Percentiles rank a stretch among this genome's conserved stretches.
Conservation (phyloP, 1,140 invertebrate species). For the Drosophila ambigua region DNA sequence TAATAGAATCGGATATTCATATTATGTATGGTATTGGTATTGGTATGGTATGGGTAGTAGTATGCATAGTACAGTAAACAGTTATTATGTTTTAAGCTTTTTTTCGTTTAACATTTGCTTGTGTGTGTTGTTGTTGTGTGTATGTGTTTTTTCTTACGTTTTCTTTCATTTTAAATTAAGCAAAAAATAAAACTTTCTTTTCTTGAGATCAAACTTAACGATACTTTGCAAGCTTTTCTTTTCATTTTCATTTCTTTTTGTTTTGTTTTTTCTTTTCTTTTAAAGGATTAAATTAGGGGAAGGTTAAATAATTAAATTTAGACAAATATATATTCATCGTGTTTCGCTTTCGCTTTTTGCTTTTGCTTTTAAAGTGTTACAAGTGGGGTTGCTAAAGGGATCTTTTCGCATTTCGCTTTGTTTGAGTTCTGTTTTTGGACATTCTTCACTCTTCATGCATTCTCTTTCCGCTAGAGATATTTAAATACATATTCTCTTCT, state of each 20-base stretch:
- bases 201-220: constrained; percentile 82
- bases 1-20: constrained; percentile 50
- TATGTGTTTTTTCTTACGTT: constrained; percentile 35
- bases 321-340: constrained; percentile 42
- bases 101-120: constrained; percentile 14
- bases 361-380: constrained; percentile 36
- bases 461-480: background rate
- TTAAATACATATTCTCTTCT: constrained; percentile 21
- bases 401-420: constrained; percentile 23
- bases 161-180: constrained; percentile 71
- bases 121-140: constrained; percentile 13
- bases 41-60: constrained; percentile 63
- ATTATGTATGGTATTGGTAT: constrained; percentile 62
- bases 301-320: constrained; percentile 39
- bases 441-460: too few relatives aligned
- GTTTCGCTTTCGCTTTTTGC: constrained; percentile 20
- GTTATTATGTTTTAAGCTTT: constrained; percentile 69
- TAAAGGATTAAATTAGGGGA: constrained; percentile 41
- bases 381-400: constrained; percentile 21
- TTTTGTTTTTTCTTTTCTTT: constrained; percentile 25
- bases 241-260: background rate
- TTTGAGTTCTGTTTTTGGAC: constrained; percentile 7
- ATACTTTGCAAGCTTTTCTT: constrained; percentile 74
- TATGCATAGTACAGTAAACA: constrained; percentile 78
- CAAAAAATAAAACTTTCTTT: constrained; percentile 73